Evolutionary conservation across 2,888 invertebrate species (phyloP).

Genomic region (Drosophila quinaria): DNA sequence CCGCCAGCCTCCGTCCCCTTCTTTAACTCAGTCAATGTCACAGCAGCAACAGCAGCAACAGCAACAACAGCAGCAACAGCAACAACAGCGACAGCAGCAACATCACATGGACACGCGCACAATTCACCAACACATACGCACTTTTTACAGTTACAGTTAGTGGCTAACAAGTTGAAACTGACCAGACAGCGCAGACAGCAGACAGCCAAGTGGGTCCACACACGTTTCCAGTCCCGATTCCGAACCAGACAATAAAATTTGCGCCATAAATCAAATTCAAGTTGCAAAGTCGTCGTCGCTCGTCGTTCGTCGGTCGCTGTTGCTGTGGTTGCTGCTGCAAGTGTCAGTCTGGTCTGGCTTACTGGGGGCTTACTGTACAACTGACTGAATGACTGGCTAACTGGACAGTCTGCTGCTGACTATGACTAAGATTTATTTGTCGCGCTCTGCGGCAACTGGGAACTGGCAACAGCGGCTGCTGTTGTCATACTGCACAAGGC

Average conservation of each 20-base stretch:
- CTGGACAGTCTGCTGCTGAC: constrained; percentile 52
- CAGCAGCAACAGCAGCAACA: constrained; percentile 31
- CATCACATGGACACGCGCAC: constrained; percentile 68
- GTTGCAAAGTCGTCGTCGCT: constrained; percentile 67
- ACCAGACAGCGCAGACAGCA: constrained; percentile 44
- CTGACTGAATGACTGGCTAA: constrained; percentile 39
- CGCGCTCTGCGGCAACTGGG: constrained; percentile 68
- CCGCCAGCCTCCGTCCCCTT: not conserved
- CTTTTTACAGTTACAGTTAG: constrained; percentile 71
- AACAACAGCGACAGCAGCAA: constrained; percentile 30
- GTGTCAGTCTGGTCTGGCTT: constrained; percentile 56
- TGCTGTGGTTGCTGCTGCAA: constrained; percentile 52
- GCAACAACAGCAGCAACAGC: constrained; percentile 27
- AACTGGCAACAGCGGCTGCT: constrained; percentile 85
- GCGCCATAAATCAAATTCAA: constrained; percentile 79
- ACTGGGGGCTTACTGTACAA: constrained; percentile 37
- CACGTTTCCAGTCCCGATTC: constrained; percentile 47
- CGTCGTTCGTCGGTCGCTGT: constrained; percentile 25
- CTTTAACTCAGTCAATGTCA: constrained; percentile 65
- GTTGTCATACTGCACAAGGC: constrained; percentile 83
- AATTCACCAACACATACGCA: constrained; percentile 71
- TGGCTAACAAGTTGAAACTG: constrained; percentile 71
- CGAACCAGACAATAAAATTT: constrained; percentile 76
- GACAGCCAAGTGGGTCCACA: constrained; percentile 28
- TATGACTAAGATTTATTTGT: constrained; percentile 82